Conservation (phyloP, 2,113 vertebrate species). For the Anas platyrhynchos region DNA sequence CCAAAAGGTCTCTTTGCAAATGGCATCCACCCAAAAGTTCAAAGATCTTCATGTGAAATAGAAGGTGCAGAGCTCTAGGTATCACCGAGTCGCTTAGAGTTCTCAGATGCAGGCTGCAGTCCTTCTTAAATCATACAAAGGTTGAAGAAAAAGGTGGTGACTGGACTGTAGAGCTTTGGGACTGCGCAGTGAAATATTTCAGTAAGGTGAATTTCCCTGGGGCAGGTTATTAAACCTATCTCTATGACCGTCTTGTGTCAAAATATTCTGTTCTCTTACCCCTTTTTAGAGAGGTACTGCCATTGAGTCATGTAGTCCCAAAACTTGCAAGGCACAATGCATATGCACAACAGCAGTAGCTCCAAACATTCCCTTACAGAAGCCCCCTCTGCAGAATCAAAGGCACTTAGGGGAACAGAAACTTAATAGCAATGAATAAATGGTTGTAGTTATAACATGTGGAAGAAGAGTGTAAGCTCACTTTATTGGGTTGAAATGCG, state of each 20-base stretch:
- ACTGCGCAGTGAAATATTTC: neutral
- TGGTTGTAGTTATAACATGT: fast-evolving
- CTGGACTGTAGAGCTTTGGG: neutral
- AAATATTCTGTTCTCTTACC: neutral
- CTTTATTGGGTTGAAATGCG: neutral
- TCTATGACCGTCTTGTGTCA: neutral
- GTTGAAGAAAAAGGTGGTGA: neutral
- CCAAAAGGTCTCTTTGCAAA: neutral
- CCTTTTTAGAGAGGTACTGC: neutral
- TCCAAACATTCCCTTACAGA: neutral
- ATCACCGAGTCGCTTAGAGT: neutral
- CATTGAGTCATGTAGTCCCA: neutral
- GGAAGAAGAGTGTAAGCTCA: neutral
- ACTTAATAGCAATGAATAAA: neutral
- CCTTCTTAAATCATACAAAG: neutral
- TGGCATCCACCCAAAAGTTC: neutral
- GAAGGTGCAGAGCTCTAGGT: neutral
- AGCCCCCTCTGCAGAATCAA: neutral
- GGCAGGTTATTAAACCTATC: neutral
- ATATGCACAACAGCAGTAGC: neutral
- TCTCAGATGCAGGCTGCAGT: neutral
- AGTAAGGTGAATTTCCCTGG: neutral
- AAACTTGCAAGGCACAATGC: neutral
- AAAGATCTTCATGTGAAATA: neutral
- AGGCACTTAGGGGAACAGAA: neutral